Percentiles rank a stretch among this genome's conserved stretches.
phyloP scores from a whole-genome alignment of 2,888 invertebrate species.

The Lysandra bellargus region DNA sequence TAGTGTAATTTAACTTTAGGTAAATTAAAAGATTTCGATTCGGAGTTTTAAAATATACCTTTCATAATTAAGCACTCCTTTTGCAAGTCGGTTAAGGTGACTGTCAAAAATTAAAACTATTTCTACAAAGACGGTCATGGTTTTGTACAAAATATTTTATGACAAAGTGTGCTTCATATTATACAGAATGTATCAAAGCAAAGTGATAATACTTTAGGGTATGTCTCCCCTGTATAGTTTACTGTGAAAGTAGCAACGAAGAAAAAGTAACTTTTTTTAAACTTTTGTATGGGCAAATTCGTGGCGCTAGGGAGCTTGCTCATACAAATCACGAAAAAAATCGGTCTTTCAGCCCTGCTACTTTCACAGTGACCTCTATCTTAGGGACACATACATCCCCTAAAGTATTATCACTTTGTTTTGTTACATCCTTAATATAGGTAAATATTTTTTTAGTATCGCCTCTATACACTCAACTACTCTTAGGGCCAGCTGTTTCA shows the following conservation, averaged over 20 bases:
- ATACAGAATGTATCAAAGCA: neutral
- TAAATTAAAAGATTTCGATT: neutral
- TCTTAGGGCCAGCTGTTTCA: neutral
- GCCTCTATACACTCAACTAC: neutral
- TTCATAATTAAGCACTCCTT: neutral
- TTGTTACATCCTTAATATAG: too few species aligned
- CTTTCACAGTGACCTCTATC: too few species aligned
- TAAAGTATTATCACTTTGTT: too few species aligned
- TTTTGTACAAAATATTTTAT: neutral
- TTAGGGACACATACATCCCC: too few species aligned
- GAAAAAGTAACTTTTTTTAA: too few species aligned
- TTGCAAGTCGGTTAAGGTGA: neutral
- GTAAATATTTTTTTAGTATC: neutral
- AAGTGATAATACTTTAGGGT: too few species aligned
- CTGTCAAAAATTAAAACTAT: neutral
- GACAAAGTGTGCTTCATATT: neutral
- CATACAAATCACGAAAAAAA: too few species aligned
- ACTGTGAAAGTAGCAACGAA: too few species aligned
- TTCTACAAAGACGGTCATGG: neutral
- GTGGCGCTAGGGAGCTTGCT: too few species aligned
- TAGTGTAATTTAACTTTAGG: neutral
- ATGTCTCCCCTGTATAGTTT: too few species aligned
- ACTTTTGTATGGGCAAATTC: too few species aligned
- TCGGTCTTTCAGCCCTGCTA: too few species aligned
- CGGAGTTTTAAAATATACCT: neutral